Base-by-base conservation (phyloP, 2,113 vertebrate species). In the Shinisaurus crocodilurus region DNA sequence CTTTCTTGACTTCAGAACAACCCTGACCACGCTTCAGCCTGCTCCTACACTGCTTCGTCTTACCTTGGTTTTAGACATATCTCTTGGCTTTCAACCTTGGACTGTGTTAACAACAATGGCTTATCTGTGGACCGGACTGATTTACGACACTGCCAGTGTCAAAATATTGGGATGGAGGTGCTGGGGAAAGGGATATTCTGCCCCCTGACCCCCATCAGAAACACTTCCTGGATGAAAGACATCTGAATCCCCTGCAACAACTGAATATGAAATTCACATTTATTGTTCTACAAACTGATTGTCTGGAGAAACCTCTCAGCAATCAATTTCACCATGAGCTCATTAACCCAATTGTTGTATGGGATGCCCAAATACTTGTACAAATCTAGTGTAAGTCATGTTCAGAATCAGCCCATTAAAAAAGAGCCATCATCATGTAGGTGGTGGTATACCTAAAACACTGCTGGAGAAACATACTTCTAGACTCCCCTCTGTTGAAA, bases 351-450 rank as follows among this genome's bases (percentile, higher is more conserved):
- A 45, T 12, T 25, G 27, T 34, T 77, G 40, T 40, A 32, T 87
- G 40, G 45, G 37, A 32, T 88, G 45, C 86, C 43, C 29, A 80
- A 45, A 25, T 12, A 16, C 43, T 8, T 76, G 20, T 40, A n/a
- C 20, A 9, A 50, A 29, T 37, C 32, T 16, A 87, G 6, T 29
- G 27, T 43, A 43, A 87, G 50, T 23, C 54, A 48, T 60, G 40
- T 75, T 89, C 50, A 89, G 54, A 89, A 74, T 10, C 29, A 83
- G 80, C 20, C 69, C 57, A 89, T 75, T 34, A 45, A 74, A 25
- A 40, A 29, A 9, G n/a, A 40, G 57, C 23, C 25, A 32, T 32
- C 70, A 69, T 45, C 40, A 45, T 32, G 40, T 29, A 74, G 70
- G 70, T 15, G n/a, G 70, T 74, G n/a, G n/a, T 20, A 20, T 74